phyloP scores from a whole-genome alignment of 2,888 invertebrate genomes.

The Cantharis nigra region DNA sequence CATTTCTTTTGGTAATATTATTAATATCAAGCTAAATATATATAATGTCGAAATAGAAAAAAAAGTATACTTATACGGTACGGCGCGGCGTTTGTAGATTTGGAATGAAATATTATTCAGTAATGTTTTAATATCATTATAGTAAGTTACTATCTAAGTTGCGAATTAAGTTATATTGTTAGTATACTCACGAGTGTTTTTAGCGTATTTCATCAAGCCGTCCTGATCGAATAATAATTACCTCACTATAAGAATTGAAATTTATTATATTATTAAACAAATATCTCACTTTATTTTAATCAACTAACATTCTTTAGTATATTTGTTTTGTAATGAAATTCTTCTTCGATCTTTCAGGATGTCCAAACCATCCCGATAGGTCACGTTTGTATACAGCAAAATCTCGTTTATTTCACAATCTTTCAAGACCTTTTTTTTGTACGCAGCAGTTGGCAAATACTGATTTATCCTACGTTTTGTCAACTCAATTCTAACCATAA shows the following conservation, averaged over 20 bases:
- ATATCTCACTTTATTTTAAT: background rate
- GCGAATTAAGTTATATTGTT: background rate
- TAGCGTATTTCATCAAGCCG: background rate
- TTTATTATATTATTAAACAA: background rate
- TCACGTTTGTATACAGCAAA: background rate
- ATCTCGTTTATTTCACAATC: background rate
- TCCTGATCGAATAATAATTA: background rate
- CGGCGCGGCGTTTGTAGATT: background rate
- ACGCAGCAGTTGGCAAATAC: background rate
- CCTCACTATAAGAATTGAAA: background rate
- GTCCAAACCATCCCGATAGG: background rate
- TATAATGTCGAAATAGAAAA: background rate
- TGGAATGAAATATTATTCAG: background rate
- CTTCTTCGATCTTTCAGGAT: background rate
- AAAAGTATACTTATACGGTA: background rate
- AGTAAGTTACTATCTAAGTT: background rate
- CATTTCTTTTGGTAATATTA: background rate
- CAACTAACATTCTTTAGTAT: background rate
- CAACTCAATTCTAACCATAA: background rate
- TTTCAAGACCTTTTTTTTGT: background rate
- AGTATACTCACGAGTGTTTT: background rate
- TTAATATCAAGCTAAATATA: background rate
- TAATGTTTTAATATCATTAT: background rate
- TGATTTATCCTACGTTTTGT: background rate
- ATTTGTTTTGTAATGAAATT: background rate